Percentiles rank a stretch among this genome's conserved stretches.
phyloP scores from a whole-genome alignment of 2,797 vertebrate species.

The Graptemys geographica region DNA sequence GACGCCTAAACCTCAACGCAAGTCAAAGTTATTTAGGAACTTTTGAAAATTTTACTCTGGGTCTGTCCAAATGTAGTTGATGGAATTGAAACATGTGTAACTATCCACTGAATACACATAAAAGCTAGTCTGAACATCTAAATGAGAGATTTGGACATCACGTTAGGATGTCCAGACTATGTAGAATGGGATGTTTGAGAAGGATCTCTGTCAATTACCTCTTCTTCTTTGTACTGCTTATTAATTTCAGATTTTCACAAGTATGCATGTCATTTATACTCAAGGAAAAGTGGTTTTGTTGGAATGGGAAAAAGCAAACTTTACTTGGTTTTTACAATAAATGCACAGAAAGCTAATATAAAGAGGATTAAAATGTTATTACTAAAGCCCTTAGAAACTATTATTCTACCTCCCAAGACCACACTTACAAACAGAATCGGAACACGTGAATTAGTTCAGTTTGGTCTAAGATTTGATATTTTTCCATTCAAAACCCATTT shows the following conservation, averaged over 20 bases:
- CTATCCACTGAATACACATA: background rate
- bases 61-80: background rate
- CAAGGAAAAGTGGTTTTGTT: background rate
- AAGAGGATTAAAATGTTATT: slow-evolving; percentile 21
- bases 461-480: slow-evolving; percentile 7
- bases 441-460: background rate
- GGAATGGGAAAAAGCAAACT: accelerated
- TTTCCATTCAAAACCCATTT: slow-evolving; percentile 29
- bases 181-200: background rate
- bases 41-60: slow-evolving; percentile 33
- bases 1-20: background rate
- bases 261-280: background rate
- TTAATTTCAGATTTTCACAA: background rate
- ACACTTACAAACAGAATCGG: slow-evolving; percentile 3
- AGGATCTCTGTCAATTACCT: background rate
- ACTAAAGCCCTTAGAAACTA: background rate
- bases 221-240: background rate
- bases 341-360: background rate
- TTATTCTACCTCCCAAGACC: background rate
- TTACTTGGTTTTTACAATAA: background rate
- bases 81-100: background rate
- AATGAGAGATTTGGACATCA: background rate
- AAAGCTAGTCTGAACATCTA: slow-evolving; percentile 6
- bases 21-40: background rate
- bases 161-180: background rate